phyloP scores from a whole-genome alignment of 2,797 vertebrate genomes.

The Danio kyathit region DNA sequence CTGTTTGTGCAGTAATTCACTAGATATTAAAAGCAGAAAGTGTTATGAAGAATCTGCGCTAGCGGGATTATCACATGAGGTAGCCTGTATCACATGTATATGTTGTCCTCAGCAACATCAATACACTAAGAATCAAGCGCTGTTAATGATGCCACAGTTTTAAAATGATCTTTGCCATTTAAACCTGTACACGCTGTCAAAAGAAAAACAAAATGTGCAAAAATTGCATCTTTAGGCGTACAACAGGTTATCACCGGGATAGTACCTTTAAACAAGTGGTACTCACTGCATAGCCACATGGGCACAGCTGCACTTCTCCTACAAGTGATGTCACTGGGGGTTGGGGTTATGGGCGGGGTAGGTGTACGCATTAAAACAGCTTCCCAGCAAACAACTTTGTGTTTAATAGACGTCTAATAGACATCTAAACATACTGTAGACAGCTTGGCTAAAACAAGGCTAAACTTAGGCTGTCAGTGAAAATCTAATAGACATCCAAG shows the following conservation, averaged over 20 bases:
- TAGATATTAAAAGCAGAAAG: constrained; percentile 8
- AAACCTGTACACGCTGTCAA: background rate
- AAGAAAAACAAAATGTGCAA: background rate
- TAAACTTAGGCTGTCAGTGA: too few species aligned
- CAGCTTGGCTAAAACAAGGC: too few species aligned
- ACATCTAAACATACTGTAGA: too few species aligned
- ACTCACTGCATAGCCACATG: too few species aligned
- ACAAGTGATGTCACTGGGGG: too few species aligned
- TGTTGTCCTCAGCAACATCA: background rate
- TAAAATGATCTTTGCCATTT: constrained; percentile 2
- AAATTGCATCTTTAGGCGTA: background rate
- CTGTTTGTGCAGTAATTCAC: background rate
- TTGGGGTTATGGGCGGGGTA: too few species aligned
- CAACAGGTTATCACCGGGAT: background rate
- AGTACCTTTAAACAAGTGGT: background rate
- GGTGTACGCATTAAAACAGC: too few species aligned
- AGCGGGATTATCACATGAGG: constrained; percentile 9
- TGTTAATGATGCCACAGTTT: constrained; percentile 19
- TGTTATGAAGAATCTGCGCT: background rate
- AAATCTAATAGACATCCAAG: too few species aligned
- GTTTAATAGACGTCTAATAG: too few species aligned
- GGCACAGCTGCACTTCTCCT: too few species aligned
- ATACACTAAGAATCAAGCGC: background rate
- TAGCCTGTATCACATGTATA: constrained; percentile 25
- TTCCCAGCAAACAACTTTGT: too few species aligned